Conservation (phyloP, 1,140 invertebrate genomes). For the Psilanteris sp. region DNA sequence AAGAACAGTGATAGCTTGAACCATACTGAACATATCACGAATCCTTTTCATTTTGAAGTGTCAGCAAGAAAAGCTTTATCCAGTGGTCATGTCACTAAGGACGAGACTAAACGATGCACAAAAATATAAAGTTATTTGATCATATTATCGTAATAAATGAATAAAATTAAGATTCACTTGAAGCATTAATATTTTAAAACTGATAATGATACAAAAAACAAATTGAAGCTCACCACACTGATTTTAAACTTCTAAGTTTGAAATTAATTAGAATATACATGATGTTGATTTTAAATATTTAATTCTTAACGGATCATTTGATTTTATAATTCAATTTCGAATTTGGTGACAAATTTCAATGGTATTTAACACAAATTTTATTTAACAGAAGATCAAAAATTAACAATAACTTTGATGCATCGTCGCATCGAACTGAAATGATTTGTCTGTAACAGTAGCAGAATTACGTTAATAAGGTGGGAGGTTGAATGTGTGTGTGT, state of each 20-base stretch:
- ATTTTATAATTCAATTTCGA: background rate
- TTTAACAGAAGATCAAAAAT: too few species aligned
- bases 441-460: conserved; percentile 33
- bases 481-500: conserved; percentile 41
- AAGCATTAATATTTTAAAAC: too few species aligned
- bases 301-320: too few species aligned
- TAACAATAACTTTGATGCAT: conserved; percentile 29
- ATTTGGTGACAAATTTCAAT: too few species aligned
- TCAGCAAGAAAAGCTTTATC: conserved; percentile 63
- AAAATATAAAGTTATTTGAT: too few species aligned
- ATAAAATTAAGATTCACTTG: too few species aligned
- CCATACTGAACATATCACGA: conserved; percentile 84
- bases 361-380: too few species aligned
- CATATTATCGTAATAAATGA: too few species aligned
- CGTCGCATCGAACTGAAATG: conserved; percentile 44
- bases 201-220: too few species aligned
- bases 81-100: conserved; percentile 75
- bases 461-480: conserved; percentile 54
- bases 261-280: too few species aligned
- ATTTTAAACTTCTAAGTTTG: conserved; percentile 2
- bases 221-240: conserved; percentile 40
- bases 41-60: conserved; percentile 83
- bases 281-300: too few species aligned
- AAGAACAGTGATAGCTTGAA: conserved; percentile 90
- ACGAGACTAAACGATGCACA: conserved; percentile 44